Base-by-base conservation (phyloP, 2,113 vertebrate species). In the Myocastor coypus region DNA sequence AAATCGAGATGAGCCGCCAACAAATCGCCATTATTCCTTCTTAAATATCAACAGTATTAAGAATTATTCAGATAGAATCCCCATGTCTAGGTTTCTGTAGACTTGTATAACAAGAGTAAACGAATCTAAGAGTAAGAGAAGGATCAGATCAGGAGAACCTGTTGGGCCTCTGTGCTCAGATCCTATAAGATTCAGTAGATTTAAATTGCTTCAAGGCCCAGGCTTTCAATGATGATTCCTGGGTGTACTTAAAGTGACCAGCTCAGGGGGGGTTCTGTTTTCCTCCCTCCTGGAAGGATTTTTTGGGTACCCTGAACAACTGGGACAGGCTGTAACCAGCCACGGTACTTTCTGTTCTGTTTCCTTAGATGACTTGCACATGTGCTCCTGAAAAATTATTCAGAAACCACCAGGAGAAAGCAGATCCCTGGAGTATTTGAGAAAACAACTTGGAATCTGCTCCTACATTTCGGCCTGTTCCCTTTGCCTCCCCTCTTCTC, bases 331-430 rank as follows among this genome's bases (percentile, higher is more conserved):
- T 98, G 98, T 98, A 98, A 98, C 91, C 97, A 94, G 89, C 96
- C 91, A 88, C 82, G 92, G 97, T 97, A 98, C 98, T 98, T 95
- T 96, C 92, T 97, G 98, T 98, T 98, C 98, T 95, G 90, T 98
- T 98, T 97, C 94, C 96, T 98, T 97, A 98, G 96, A 98, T 98
- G 98, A 98, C 98, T 98, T 96, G 90, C 97, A 98, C 97, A 98
- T 98, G 98, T 98, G 97, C 86, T 98, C 93, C 98, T 98, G 96
- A 98, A 98, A 97, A 98, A 98, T 97, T 98, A 98, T 97, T 98
- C 97, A 96, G 97, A 98, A 98, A 97, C 98, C 97, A 97, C 94
- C 89, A 93, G 87, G 89, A 97, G 96, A 97, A 97, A 98, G 97
- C 63, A 96, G 71, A 98, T 98, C 98, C 98, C 98, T 81, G 87